Percentiles rank a stretch among this genome's conserved stretches.
Evolutionary conservation across 1,140 invertebrate species (phyloP).

Genomic region (Zophobas morio): DNA sequence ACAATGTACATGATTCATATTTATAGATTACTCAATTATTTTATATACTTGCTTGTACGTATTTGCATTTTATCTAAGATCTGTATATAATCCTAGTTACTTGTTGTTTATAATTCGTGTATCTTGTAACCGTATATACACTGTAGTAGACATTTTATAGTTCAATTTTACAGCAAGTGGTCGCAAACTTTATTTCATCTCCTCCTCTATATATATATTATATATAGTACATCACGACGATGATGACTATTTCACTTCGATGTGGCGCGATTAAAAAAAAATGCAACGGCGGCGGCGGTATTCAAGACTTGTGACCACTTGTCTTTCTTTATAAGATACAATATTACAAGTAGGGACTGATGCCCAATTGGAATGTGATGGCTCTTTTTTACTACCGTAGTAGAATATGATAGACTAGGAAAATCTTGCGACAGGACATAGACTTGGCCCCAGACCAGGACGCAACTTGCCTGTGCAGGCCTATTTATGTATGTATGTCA

Average conservation of each 20-base stretch:
- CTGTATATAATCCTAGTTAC: constrained; percentile 60
- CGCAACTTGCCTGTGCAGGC: constrained; percentile 49
- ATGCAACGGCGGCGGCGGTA: not conserved
- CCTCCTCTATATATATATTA: constrained; percentile 1
- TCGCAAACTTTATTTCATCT: constrained; percentile 22
- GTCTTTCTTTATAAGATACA: constrained; percentile 51
- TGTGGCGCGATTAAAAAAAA: no score
- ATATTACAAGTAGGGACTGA: constrained; percentile 59
- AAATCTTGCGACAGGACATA: constrained; percentile 51
- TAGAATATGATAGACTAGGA: constrained; percentile 50
- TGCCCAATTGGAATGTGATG: constrained; percentile 63
- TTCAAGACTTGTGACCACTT: constrained; percentile 49
- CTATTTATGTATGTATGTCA: constrained; percentile 64
- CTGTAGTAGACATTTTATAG: constrained; percentile 52
- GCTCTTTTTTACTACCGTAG: constrained; percentile 63
- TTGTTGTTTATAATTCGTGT: constrained; percentile 57
- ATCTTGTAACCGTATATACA: constrained; percentile 56
- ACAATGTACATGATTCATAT: constrained; percentile 66
- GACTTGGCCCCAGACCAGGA: constrained; percentile 43
- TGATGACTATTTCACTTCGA: no score
- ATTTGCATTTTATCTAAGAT: constrained; percentile 65
- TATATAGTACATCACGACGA: not conserved
- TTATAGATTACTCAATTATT: constrained; percentile 67
- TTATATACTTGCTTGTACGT: constrained; percentile 68
- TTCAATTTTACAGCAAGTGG: constrained; percentile 49